Evolutionary conservation across 2,113 vertebrate genomes (phyloP), one percentile per base, ranked within the genome.

Genomic region (Symphodus melops): DNA sequence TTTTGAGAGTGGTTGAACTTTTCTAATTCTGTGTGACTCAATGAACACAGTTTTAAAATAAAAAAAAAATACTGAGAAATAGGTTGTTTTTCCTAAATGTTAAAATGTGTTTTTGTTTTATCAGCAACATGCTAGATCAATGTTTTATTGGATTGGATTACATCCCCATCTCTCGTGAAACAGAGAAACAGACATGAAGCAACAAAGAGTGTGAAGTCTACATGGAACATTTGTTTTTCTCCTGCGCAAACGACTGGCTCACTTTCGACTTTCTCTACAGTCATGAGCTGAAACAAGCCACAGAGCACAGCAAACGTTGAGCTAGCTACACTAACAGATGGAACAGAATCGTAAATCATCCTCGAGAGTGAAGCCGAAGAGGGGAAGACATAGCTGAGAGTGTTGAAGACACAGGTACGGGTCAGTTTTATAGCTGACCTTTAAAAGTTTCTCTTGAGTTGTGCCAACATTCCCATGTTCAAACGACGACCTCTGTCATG

Each of bases 261-360:
- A 44, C 16, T 9, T 42, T 42, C 12, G 0, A 46, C 41, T 68
- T 54, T 48, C 59, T n/a, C n/a, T n/a, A 56, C 4, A 66, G 51
- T 36, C 69, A 66, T 14, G 5, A 54, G 54, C 23, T 65, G 41
- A 62, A 64, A 17, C 10, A 16, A 19, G 16, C 7, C 6, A 57
- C 54, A 41, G 23, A 41, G 17, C 1, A 52, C 10, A 5, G 56
- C 21, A 11, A 66, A 68, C 77, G 69, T 62, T 81, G 65, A 67
- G 8, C 37, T 7, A 51, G 58, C 21, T 14, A 42, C 58, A 55
- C 33, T 20, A 58, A 33, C 75, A 76, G 78, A 76, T 61, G 67
- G n/a, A 46, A 67, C 64, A 69, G 68, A 21, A 49, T 57, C 28
- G 7, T 71, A 76, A 77, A 86, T 75, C 72, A 86, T 59, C 39